phyloP scores from a whole-genome alignment of 2,113 vertebrate genomes.

The Anas platyrhynchos region DNA sequence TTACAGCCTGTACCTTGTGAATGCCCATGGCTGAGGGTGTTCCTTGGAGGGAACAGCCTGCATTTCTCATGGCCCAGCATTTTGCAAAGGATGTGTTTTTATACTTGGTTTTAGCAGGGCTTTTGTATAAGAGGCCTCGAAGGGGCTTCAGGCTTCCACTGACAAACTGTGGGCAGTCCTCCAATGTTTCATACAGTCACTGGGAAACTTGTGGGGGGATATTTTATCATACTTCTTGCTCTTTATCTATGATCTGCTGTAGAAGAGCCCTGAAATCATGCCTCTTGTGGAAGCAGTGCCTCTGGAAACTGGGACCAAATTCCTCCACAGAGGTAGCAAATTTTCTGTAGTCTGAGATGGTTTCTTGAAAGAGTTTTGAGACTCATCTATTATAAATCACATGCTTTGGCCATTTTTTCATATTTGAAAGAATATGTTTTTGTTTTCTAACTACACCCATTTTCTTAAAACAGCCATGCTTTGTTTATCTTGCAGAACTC shows the following conservation, averaged over 20 bases:
- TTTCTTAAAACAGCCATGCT: neutral
- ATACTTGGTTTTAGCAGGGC: neutral
- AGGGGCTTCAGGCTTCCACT: neutral
- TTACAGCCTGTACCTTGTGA: fast-evolving
- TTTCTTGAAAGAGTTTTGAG: neutral
- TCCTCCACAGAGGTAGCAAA: neutral
- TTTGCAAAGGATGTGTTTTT: neutral
- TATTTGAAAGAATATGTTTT: neutral
- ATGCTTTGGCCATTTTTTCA: neutral
- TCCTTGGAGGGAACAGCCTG: neutral
- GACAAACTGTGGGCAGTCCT: neutral
- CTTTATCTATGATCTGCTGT: neutral
- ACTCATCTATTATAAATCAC: neutral
- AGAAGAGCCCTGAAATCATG: neutral
- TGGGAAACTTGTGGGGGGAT: neutral
- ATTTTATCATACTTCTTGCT: neutral
- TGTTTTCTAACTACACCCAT: neutral
- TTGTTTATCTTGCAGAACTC: neutral
- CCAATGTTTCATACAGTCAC: neutral
- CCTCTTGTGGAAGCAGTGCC: neutral
- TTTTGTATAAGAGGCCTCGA: neutral
- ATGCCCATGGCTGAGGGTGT: fast-evolving
- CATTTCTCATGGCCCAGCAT: neutral
- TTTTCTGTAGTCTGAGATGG: neutral
- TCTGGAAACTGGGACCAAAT: neutral